Base-by-base conservation (phyloP, 2,113 vertebrate species). In the Herpailurus yagouaroundi region DNA sequence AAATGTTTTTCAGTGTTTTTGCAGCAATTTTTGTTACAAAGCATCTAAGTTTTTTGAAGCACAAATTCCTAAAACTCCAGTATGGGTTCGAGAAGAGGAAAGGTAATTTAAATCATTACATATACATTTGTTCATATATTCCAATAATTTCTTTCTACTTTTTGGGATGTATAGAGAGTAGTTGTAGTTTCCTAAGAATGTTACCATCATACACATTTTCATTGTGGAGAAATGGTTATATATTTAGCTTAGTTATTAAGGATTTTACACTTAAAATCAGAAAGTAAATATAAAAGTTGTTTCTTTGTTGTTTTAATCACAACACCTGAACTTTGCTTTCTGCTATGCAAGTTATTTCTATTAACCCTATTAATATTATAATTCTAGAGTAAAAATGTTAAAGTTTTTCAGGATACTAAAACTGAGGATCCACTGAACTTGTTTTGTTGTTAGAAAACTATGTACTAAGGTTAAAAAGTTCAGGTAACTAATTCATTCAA, bases 1-100 rank as follows among this genome's bases (percentile, higher is more conserved):
- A 73, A 33, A 77, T 95, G 7, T 94, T 89, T 27, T 94, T 95
- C 94, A 99, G 99, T 99, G 98, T 98, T 99, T 99, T 98, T 99
- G 99, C 98, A 99, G 99, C 98, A 99, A 99, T 97, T 99, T 99
- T 98, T 99, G 99, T 98, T 99, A 99, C 83, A 99, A 98, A 99
- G 99, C 99, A 87, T 99, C 99, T 82, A 99, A 99, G 97, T 99
- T 99, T 89, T 99, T 99, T 98, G 99, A 99, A 98, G 98, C 99
- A 88, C 99, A 99, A 76, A 99, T 99, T 98, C 99, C 99, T 66
- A 99, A 97, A 97, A 99, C 99, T 85, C 99, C 99, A 15, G 98
- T 99, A 33, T 99, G 99, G 99, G 98, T 99, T 91, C 98, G 99
- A 98, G 99, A 99, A 91, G 98, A 99, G 93, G 99, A 99, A 92